Evolutionary conservation across 2,797 vertebrate species (phyloP), one percentile per base, ranked within the genome.

Genomic region (Sternotherus odoratus): DNA sequence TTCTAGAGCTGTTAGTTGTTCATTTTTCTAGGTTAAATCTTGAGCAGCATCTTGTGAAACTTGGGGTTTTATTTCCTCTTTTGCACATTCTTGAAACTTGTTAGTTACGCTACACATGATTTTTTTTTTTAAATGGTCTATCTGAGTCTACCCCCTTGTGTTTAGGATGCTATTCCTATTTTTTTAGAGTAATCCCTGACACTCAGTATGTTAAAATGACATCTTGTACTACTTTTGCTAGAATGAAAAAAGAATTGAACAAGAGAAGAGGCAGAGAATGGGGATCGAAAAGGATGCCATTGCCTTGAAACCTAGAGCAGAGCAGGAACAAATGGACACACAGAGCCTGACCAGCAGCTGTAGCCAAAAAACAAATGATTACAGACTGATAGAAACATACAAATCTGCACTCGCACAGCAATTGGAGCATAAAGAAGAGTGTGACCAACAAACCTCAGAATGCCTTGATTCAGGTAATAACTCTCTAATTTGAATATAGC

Each of bases 221-320:
- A 9, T 51, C 28, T 86, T 91, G 53, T 77, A 87, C 80, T 89
- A 51, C 88, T 97, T 92, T 88, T 95, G 21, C 83, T 97, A 99
- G 99, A 99, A 98, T 53, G 98, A 99, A 95, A 98, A 98, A n/a
- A 98, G 98, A 95, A 93, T 98, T 86, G 98, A 98, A 91, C 98
- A 97, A 95, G 98, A 98, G 87, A 98, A 98, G 87, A 95, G 95
- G 26, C 97, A 97, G 83, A 97, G 46, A 43, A 4, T 96, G 91
- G 97, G 97, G 77, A 95, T 88, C 88, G 96, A 97, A 75, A 96
- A 91, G 56, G 87, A 93, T 57, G 30, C 78, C 0, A 30, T 87
- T 46, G 74, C 77, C 46, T 75, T 95, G 54, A 95, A 94, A 87
- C 81, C 95, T 0, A 94, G 91, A 36, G 11, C 60, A 54, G 96